phyloP scores from a whole-genome alignment of 2,888 invertebrate genomes.

The Agonopterix alstromeriana region DNA sequence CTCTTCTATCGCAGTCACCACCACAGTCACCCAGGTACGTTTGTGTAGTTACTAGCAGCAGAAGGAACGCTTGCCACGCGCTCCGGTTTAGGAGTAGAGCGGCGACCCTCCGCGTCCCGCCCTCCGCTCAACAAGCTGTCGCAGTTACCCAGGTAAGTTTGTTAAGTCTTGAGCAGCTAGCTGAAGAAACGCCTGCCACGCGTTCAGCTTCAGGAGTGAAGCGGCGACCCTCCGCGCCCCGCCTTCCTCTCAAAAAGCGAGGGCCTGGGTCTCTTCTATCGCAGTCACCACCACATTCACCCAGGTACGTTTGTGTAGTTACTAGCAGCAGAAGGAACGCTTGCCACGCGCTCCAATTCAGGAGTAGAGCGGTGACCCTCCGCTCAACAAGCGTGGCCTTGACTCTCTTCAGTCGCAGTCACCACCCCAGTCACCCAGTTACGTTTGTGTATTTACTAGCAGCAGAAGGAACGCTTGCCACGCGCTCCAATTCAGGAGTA shows the following conservation, averaged over 20 bases:
- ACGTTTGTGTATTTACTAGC: no score
- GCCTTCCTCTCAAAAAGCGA: conserved; percentile 78
- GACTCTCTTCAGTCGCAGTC: no score
- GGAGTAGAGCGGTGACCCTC: conserved; percentile 78
- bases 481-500: no score
- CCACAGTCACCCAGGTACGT: conserved; percentile 51
- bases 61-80: conserved; percentile 83
- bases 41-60: conserved; percentile 83
- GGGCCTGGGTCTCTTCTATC: conserved; percentile 73
- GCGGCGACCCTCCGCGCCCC: conserved; percentile 68
- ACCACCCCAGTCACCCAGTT: no score
- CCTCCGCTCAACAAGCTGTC: conserved; percentile 79
- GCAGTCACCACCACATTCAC: conserved; percentile 37
- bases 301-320: conserved; percentile 79
- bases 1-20: conserved; percentile 52
- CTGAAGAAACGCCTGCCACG: conserved; percentile 84
- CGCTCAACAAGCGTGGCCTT: conserved; percentile 79
- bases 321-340: conserved; percentile 85
- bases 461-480: no score
- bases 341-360: conserved; percentile 79
- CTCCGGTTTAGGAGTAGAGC: conserved; percentile 80
- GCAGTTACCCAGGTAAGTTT: conserved; percentile 52
- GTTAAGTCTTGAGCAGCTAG: conserved; percentile 83
- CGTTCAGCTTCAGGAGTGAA: conserved; percentile 80
- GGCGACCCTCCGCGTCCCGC: conserved; percentile 67